A percentile compares a stretch with the other conserved stretches of the same genome.
Conservation (phyloP, 2,888 invertebrate genomes). For the Allophyes oxyacanthae region DNA sequence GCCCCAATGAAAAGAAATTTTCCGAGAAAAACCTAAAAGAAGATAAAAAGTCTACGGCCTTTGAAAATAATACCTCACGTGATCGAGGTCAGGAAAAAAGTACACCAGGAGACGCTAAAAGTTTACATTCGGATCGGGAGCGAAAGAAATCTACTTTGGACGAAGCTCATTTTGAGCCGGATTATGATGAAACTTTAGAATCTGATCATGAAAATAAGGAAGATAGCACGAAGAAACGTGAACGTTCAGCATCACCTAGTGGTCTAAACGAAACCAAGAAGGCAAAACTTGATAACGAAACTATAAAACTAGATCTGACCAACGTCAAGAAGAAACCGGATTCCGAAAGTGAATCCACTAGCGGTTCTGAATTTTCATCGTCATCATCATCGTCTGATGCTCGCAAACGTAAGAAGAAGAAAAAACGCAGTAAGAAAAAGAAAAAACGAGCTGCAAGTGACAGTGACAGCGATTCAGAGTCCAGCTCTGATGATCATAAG, state of each 20-base stretch:
- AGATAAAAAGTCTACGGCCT: slow-evolving; percentile 62
- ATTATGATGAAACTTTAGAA: slow-evolving; percentile 91
- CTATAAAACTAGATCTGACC: slow-evolving; percentile 84
- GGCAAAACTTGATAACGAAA: slow-evolving; percentile 77
- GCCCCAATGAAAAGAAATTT: slow-evolving; percentile 69
- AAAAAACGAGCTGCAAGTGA: slow-evolving; percentile 90
- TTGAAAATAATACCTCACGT: slow-evolving; percentile 42
- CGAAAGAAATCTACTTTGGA: slow-evolving; percentile 92
- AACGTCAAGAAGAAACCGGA: slow-evolving; percentile 86
- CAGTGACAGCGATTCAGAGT: slow-evolving; percentile 91
- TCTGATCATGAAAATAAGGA: slow-evolving; percentile 91
- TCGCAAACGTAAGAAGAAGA: slow-evolving; percentile 90
- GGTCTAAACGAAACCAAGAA: slow-evolving; percentile 73
- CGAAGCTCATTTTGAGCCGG: slow-evolving; percentile 93
- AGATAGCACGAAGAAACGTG: slow-evolving; percentile 81
- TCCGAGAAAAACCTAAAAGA: slow-evolving; percentile 69
- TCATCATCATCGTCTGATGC: slow-evolving; percentile 86
- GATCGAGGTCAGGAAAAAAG: slow-evolving; percentile 63
- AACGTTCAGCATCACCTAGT: slow-evolving; percentile 72
- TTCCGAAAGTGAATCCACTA: slow-evolving; percentile 81
- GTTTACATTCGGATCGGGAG: slow-evolving; percentile 76
- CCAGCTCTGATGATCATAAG: slow-evolving; percentile 91
- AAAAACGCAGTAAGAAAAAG: slow-evolving; percentile 90
- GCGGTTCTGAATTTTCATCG: slow-evolving; percentile 85
- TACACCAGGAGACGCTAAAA: slow-evolving; percentile 59